Evolutionary conservation across 2,797 vertebrate genomes (phyloP).

Genomic region (Antrozous pallidus): DNA sequence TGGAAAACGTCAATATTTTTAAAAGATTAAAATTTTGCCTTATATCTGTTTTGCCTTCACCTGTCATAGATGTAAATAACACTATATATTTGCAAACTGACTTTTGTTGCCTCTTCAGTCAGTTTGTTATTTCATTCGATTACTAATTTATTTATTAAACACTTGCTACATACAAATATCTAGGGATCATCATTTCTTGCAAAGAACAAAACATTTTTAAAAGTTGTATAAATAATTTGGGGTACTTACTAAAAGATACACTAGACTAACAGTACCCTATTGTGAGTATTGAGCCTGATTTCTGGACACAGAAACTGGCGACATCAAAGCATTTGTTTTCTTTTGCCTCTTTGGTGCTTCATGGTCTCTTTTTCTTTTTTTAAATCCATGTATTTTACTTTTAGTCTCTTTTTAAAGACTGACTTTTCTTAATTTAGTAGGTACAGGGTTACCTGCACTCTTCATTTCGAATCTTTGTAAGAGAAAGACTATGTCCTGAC

Average conservation of each 20-base stretch:
- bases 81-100: not conserved
- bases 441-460: not conserved
- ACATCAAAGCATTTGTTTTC: not conserved
- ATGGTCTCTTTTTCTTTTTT: not conserved
- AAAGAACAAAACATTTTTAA: not conserved
- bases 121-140: not conserved
- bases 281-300: not conserved
- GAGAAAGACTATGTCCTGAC: not conserved
- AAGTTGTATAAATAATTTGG: not conserved
- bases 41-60: not conserved
- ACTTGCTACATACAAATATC: not conserved
- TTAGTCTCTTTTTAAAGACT: not conserved
- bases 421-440: not conserved
- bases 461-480: not conserved
- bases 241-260: not conserved
- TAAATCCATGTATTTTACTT: not conserved
- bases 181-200: not conserved
- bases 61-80: not conserved
- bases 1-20: not conserved
- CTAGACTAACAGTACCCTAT: not conserved
- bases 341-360: not conserved
- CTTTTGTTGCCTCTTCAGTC: not conserved
- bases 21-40: not conserved
- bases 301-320: not conserved
- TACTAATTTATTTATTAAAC: slow-evolving; percentile 11